Conservation (phyloP, 1,140 invertebrate species). For the Cyclargus thomasi region DNA sequence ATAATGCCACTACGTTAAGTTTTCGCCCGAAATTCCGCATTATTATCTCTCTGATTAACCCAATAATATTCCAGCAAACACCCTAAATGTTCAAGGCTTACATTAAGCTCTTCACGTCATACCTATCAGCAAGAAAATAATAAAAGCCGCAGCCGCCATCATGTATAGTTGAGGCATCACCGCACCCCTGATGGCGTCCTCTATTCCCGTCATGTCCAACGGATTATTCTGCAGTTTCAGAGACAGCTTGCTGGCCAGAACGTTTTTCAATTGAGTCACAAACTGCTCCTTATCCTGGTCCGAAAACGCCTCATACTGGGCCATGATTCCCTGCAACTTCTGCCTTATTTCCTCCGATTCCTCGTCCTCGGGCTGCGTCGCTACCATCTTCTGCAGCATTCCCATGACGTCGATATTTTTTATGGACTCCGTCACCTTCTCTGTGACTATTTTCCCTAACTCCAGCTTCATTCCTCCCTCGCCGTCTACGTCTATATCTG, state of each 20-base stretch:
- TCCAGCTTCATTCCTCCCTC: slow-evolving; percentile 22
- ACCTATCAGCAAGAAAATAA: slow-evolving; percentile 57
- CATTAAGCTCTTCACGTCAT: slow-evolving; percentile 25
- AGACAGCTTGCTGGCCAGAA: slow-evolving; percentile 39
- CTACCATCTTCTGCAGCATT: slow-evolving; percentile 44
- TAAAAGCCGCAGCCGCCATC: slow-evolving; percentile 32
- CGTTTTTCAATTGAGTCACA: slow-evolving; percentile 41
- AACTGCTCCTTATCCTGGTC: slow-evolving; percentile 57
- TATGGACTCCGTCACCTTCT: slow-evolving; percentile 46
- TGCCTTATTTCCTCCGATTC: slow-evolving; percentile 40
- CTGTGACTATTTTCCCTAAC: slow-evolving; percentile 41
- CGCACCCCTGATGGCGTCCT: slow-evolving; percentile 42
- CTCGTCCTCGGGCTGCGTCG: slow-evolving; percentile 33
- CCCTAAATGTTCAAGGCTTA: not conserved
- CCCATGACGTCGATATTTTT: slow-evolving; percentile 43
- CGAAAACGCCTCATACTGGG: slow-evolving; percentile 51
- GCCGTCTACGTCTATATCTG: slow-evolving; percentile 26
- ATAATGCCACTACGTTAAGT: no score
- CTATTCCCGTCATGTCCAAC: slow-evolving; percentile 41
- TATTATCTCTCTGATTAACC: no score
- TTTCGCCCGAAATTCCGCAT: no score
- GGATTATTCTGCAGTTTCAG: slow-evolving; percentile 41
- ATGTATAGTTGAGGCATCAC: slow-evolving; percentile 41
- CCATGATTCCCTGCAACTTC: slow-evolving; percentile 49
- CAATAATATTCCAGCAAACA: no score